A percentile compares a stretch with the other conserved stretches of the same genome.
phyloP scores from a whole-genome alignment of 1,140 invertebrate species.

The Mactra quadrangularis region DNA sequence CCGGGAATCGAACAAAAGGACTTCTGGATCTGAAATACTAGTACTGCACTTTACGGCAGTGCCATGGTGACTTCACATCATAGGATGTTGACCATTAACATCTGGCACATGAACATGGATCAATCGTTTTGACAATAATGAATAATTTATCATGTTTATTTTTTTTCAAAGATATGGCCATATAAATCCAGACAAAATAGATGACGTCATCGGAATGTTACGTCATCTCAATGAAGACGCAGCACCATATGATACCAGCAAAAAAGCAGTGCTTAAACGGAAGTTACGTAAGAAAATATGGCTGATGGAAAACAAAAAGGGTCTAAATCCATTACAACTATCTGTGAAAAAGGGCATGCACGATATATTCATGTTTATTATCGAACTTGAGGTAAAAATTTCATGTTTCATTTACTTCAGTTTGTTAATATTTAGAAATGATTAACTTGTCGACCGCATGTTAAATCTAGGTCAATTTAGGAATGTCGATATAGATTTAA shows the following conservation, averaged over 20 bases:
- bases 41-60: too few species aligned
- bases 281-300: slow-evolving; percentile 62
- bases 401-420: too few species aligned
- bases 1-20: too few species aligned
- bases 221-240: slow-evolving; percentile 49
- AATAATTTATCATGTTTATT: not conserved
- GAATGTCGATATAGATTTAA: too few species aligned
- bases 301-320: slow-evolving; percentile 69
- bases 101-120: too few species aligned
- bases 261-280: slow-evolving; percentile 37
- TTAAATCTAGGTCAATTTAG: too few species aligned
- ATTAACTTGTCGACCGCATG: too few species aligned
- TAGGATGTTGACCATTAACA: too few species aligned
- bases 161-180: slow-evolving; percentile 24
- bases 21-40: too few species aligned
- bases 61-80: too few species aligned
- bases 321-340: slow-evolving; percentile 66
- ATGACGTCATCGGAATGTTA: slow-evolving; percentile 63
- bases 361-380: slow-evolving; percentile 66
- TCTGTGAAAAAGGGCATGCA: slow-evolving; percentile 66
- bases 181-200: slow-evolving; percentile 68
- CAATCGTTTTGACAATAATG: too few species aligned
- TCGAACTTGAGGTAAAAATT: slow-evolving; percentile 63
- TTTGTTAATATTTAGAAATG: too few species aligned
- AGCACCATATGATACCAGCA: slow-evolving; percentile 6